Base-by-base conservation (phyloP, 2,888 invertebrate species). In the Lycaena phlaeas region DNA sequence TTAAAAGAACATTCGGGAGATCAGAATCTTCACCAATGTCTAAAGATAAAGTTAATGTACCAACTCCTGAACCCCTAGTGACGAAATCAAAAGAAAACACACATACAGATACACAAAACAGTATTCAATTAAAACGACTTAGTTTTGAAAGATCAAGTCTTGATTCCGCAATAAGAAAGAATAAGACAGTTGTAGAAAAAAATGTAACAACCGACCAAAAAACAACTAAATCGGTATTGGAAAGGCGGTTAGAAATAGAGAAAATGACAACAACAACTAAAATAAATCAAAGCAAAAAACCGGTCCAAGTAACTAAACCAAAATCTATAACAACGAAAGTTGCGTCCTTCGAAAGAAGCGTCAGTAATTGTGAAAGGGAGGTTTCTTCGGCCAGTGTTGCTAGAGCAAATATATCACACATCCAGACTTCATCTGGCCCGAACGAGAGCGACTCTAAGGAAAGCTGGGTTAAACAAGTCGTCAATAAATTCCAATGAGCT, bases 391-490 rank as follows among this genome's bases (percentile, higher is more conserved):
- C 39, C 7, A 26, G 39, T 25, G 30, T 30, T 30, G 25, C 39
- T 14, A 39, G 30, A 22, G 18, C 29, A 11, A 25, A 29, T 6
- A n/a, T 12, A 5, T 22, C 31, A 31, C 22, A 31, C 39, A 12
- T 26, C 31, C 17, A 26, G 11, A 18, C 11, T 4, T 14, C 25
- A 4, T 10, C 38, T n/a, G 53, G 50, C 10, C 15, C 34, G 11
- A 46, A 40, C 38, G 59, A 68, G 34, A 58, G 60, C 4, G 78
- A 79, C 43, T 62, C 72, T 3, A 87, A 87, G 71, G 89, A 88
- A 18, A 85, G 85, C 54, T 92, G 92, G 92, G 92, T 92, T 0
- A 90, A 89, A 57, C 89, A 91, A 56, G 89, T 92, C 56, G 90
- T 91, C 9, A 90, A 89, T 52, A 88, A 90, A 78, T 88, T 92